Base-by-base conservation (phyloP, 2,113 vertebrate genomes). In the Chaenogobius annularis region DNA sequence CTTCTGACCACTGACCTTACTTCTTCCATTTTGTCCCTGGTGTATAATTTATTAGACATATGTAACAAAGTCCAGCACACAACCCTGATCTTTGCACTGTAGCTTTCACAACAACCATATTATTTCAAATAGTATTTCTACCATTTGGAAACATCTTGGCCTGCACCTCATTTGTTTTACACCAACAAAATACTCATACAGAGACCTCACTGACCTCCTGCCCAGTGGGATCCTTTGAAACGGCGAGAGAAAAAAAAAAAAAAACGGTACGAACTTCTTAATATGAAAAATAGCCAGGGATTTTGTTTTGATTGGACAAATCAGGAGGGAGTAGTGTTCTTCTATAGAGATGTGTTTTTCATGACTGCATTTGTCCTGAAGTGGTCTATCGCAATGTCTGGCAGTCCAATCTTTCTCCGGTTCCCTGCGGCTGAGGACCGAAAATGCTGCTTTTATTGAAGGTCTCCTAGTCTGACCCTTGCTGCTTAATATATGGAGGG, bases 121-220 rank as follows among this genome's bases (percentile, higher is more conserved):
- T 72, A 84, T 84, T 75, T 80, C 58, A 71, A 44, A 13, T 31
- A 64, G 23, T 40, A 62, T 69, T 58, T 81, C 55, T 58, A 73
- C 58, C 35, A 13, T n/a, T 68, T 72, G 78, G 75, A 52, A 76
- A 82, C 75, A 73, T 80, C 37, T 62, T 82, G 74, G 83, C 80
- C 78, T 48, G 40, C 48, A 46, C 50, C 66, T 80, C 50, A 85
- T 84, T 84, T 79, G 47, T 46, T 20, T 46, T 72, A 12, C 1
- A 5, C 44, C 48, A 74, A 72, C 61, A 43, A 79, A 35, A 8
- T 44, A 20, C 37, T 48, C 19, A 54, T n/a, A 47, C 44, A 69
- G 71, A 79, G 44, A 68, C 55, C 43, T 19, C 12, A 69, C 48
- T 78, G 66, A 72, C 69, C 68, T 56, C 31, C 52, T 72, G 62